Percentiles rank a stretch among this genome's conserved stretches.
These are phyloP conservation scores for Heliconius ismenius DNA, from an alignment of 2,888 invertebrate species.

Conservation along the genomic window DNA sequence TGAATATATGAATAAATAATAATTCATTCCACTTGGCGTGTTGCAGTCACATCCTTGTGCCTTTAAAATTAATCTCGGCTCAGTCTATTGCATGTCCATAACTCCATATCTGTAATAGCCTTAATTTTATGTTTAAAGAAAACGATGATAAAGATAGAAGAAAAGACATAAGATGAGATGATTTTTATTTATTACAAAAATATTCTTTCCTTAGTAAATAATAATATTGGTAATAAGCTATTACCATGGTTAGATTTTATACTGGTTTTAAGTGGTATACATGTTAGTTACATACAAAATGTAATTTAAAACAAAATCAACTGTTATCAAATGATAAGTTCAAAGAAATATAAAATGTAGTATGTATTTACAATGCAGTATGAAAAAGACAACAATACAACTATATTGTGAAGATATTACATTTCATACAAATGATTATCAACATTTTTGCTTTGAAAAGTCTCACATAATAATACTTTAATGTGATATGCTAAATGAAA, in stretches of 20 bases:
- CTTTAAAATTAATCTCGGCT: not conserved
- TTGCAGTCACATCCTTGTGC: no score
- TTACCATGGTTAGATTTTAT: constrained; percentile 3
- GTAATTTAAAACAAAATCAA: not conserved
- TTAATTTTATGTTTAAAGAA: no score
- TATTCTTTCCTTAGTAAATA: constrained; percentile 10
- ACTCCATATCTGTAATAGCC: not conserved
- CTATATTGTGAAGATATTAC: not conserved
- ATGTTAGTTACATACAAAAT: not conserved
- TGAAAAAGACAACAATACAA: not conserved
- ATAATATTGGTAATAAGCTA: constrained; percentile 9
- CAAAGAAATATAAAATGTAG: not conserved
- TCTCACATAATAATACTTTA: not conserved
- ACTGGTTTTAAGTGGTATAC: constrained; percentile 1
- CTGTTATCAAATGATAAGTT: not conserved
- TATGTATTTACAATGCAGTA: not conserved
- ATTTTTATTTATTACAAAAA: constrained; percentile 25
- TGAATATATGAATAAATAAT: no score
- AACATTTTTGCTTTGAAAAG: constrained; percentile 1
- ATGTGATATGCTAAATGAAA: constrained; percentile 17
- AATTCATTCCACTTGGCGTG: no score
- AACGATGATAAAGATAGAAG: not conserved
- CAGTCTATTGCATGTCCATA: not conserved
- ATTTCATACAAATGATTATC: not conserved
- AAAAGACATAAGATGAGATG: constrained; percentile 15